Base-by-base conservation (phyloP, 2,888 invertebrate genomes). In the Torymus aiolomorphi region DNA sequence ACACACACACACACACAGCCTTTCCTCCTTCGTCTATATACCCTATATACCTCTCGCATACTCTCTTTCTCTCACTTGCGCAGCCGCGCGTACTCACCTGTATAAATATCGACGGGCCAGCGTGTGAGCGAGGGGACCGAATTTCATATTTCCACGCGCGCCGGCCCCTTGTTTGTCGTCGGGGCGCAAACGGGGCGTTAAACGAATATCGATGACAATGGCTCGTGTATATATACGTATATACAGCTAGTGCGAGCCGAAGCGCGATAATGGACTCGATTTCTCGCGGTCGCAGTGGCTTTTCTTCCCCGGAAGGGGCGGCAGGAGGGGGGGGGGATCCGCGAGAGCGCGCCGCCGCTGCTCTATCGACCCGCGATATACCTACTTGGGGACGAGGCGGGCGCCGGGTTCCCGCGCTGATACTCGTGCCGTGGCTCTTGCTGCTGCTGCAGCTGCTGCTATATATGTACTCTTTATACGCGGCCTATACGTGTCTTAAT, bases 401-500 rank as follows among this genome's bases (percentile, higher is more conserved):
- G 31, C 31, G 31, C 31, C 31, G 31, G 31, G 31, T 31, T 31
- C 31, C 31, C 31, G 31, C 31, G 31, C 31, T 31, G 31, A 31
- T 31, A 31, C 31, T 66, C 18, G 63, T 18, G 13, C 24, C 24
- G 24, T 10, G 14, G 24, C 67, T 31, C 8, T 3, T 31, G 31
- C 31, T 31, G 31, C 31, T 31, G 31, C 31, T 31, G 24, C 24
- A 2, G 24, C 24, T 24, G 4, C 31, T 31, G 31, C 5, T 31
- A 11, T 54, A 20, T 70, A 66, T 51, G 80, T 84, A 82, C 85
- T 86, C 83, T 83, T 61, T 87, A 31, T 86, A 86, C 84, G 83
- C 84, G 80, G 76, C 80, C 80, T 81, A n/a, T n/a, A 79, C 82
- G 83, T 83, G 83, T 83, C 84, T 84, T 85, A 85, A 87, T 86